These are phyloP conservation scores for Eupithecia insigniata DNA, from an alignment of 2,888 invertebrate genomes.

Conservation along the genomic window DNA sequence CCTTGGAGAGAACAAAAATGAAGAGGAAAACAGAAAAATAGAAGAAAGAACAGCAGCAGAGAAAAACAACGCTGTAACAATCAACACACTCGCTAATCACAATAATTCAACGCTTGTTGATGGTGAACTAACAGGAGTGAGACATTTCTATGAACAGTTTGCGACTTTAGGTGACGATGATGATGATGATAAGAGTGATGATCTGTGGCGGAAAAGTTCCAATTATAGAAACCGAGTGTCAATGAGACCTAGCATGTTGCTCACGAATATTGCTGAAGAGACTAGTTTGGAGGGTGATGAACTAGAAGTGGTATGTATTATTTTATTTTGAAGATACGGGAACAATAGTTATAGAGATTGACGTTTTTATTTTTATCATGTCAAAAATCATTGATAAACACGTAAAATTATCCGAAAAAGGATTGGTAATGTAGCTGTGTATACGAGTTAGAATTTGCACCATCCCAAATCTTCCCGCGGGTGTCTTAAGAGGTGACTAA, in stretches of 20 bases:
- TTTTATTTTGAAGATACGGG: not conserved
- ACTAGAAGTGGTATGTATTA: constrained; percentile 67
- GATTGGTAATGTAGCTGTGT: not conserved
- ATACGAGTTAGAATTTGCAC: too few species aligned
- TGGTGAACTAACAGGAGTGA: constrained; percentile 62
- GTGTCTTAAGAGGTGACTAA: too few species aligned
- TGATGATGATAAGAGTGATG: constrained; percentile 66
- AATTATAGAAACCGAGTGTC: constrained; percentile 68
- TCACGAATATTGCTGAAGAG: constrained; percentile 78
- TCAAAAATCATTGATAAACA: not conserved
- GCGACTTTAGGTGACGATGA: constrained; percentile 70
- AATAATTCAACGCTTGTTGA: constrained; percentile 46
- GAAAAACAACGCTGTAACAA: constrained; percentile 43
- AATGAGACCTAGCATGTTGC: constrained; percentile 71
- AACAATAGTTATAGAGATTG: not conserved
- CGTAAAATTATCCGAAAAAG: not conserved
- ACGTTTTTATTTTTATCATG: not conserved
- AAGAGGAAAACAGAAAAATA: constrained; percentile 63
- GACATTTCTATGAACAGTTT: constrained; percentile 79
- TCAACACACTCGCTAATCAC: constrained; percentile 35
- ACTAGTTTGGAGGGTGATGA: constrained; percentile 62
- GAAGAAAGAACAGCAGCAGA: constrained; percentile 56
- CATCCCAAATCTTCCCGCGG: too few species aligned
- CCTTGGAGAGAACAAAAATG: constrained; percentile 54
- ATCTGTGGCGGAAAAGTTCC: constrained; percentile 58